These are phyloP conservation scores for Neopelma chrysocephalum DNA, from an alignment of 2,797 vertebrate genomes.

Conservation along the genomic window DNA sequence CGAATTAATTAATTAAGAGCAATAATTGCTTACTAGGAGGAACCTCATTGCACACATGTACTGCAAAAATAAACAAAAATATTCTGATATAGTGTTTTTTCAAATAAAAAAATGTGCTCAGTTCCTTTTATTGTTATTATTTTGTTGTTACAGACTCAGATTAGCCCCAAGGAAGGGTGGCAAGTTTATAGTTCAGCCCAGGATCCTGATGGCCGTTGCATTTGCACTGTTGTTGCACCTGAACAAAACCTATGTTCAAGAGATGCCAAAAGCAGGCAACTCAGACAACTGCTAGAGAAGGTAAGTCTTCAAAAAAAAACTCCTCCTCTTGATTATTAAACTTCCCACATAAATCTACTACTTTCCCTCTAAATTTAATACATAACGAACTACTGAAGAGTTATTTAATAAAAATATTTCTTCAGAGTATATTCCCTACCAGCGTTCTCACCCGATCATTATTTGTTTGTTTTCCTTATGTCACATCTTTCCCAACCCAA, in stretches of 20 bases:
- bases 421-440: neutral
- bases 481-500: neutral
- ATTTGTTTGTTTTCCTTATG: neutral
- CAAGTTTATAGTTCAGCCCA: slow-evolving; percentile 98
- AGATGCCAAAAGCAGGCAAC: slow-evolving; percentile 95
- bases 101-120: neutral
- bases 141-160: slow-evolving; percentile 83
- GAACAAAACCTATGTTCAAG: slow-evolving; percentile 96
- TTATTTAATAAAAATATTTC: neutral
- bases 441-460: neutral
- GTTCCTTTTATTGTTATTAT: neutral
- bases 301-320: slow-evolving; percentile 69
- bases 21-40: neutral
- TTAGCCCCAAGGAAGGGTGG: slow-evolving; percentile 96
- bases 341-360: neutral
- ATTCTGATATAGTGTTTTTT: neutral
- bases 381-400: neutral
- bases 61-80: neutral
- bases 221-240: slow-evolving; percentile 97
- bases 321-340: neutral
- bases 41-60: neutral
- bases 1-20: neutral
- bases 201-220: slow-evolving; percentile 94
- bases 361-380: neutral
- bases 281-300: slow-evolving; percentile 96